Conservation (phyloP, 2,797 vertebrate species). For the Eleutherodactylus coqui region DNA sequence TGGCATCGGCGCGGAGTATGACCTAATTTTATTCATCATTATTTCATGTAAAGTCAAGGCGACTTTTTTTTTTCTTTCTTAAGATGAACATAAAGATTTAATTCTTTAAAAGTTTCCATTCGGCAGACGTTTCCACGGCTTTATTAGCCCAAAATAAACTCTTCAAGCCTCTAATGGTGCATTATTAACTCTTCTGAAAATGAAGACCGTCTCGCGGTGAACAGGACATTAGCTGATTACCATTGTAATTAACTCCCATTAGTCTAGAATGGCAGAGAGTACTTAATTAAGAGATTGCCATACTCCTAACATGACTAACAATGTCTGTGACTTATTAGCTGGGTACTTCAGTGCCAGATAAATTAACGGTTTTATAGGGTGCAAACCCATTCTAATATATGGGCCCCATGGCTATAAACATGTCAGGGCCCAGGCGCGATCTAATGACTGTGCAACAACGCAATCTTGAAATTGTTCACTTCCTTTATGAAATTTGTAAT, state of each 20-base stretch:
- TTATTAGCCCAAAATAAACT: conserved; percentile 71
- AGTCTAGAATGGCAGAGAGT: conserved; percentile 74
- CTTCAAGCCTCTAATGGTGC: conserved; percentile 74
- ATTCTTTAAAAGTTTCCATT: conserved; percentile 67
- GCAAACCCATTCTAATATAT: neutral
- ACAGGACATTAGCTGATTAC: conserved; percentile 73
- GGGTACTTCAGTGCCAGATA: neutral
- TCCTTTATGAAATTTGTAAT: neutral
- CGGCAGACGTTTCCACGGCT: conserved; percentile 71
- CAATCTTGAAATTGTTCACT: neutral
- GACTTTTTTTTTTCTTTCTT: conserved; percentile 71
- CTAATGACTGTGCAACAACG: neutral
- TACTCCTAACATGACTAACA: conserved; percentile 12
- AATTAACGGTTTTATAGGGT: neutral
- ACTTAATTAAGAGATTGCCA: conserved; percentile 31
- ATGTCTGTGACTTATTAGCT: conserved; percentile 35
- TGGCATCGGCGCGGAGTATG: conserved; percentile 70
- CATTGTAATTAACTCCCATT: conserved; percentile 79
- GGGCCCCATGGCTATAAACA: neutral
- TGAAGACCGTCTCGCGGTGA: conserved; percentile 70
- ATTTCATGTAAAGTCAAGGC: conserved; percentile 73
- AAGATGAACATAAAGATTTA: conserved; percentile 75
- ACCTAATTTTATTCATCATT: conserved; percentile 78
- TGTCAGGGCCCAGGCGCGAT: neutral
- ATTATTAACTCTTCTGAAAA: conserved; percentile 73